phyloP scores from a whole-genome alignment of 2,888 invertebrate genomes.

The Chrysodeixis includens region DNA sequence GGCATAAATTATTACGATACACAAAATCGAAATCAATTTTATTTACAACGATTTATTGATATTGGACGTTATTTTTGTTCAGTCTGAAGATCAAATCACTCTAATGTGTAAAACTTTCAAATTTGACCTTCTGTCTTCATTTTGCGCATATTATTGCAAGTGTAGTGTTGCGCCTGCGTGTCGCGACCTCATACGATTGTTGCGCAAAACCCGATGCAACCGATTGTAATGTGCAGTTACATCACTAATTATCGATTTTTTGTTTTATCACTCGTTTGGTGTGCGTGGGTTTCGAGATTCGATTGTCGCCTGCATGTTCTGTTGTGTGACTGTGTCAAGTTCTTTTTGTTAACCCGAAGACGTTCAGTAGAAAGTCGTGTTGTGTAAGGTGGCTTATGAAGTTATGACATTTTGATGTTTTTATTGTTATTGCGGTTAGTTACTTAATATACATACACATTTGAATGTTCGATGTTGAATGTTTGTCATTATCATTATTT shows the following conservation, averaged over 20 bases:
- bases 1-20: too few species aligned
- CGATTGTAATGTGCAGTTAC: slow-evolving; percentile 51
- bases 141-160: slow-evolving; percentile 30
- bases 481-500: too few species aligned
- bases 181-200: slow-evolving; percentile 61
- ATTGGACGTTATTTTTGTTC: background rate
- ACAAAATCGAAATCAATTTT: too few species aligned
- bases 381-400: background rate
- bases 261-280: slow-evolving; percentile 21
- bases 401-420: background rate
- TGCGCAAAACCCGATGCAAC: slow-evolving; percentile 57
- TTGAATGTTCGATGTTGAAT: background rate
- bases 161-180: slow-evolving; percentile 48
- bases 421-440: background rate
- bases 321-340: slow-evolving; percentile 8
- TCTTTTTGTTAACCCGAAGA: slow-evolving; percentile 6
- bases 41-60: background rate
- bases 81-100: background rate
- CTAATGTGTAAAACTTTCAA: background rate
- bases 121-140: slow-evolving; percentile 27
- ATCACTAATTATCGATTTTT: slow-evolving; percentile 44
- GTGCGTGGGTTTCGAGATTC: slow-evolving; percentile 6
- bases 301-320: slow-evolving; percentile 8
- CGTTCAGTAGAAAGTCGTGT: background rate
- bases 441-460: slow-evolving; percentile 7